Percentiles rank a stretch among this genome's conserved stretches.
Conservation (phyloP, 2,888 invertebrate species). For the Alitta virens region DNA sequence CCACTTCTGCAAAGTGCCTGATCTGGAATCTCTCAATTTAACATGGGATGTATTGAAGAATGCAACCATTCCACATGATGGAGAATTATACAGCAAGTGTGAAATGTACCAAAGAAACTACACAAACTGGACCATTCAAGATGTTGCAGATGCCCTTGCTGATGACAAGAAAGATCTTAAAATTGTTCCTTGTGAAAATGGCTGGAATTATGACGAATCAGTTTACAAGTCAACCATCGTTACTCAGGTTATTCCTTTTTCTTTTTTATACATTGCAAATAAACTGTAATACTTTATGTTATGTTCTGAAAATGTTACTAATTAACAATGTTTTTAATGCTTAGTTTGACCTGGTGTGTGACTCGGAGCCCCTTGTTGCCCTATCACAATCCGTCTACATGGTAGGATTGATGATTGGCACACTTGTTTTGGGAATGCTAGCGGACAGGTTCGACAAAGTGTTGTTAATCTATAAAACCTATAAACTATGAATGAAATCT, state of each 20-base stretch:
- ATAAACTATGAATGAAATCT: too few relatives aligned
- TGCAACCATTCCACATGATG: background rate
- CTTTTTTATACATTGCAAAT: too few relatives aligned
- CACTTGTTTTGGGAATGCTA: conserved; percentile 16
- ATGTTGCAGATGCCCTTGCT: background rate
- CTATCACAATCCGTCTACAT: conserved; percentile 21
- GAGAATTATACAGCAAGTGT: background rate
- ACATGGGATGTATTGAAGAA: background rate
- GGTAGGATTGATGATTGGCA: conserved; percentile 23
- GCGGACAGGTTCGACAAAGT: conserved; percentile 15
- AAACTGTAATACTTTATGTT: too few relatives aligned
- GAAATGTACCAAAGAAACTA: background rate
- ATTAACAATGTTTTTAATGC: too few relatives aligned
- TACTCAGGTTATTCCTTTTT: conserved; percentile 1
- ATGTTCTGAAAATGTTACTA: too few relatives aligned
- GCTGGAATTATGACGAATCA: conserved; percentile 8
- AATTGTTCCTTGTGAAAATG: background rate
- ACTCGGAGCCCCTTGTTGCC: conserved; percentile 9
- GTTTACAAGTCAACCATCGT: conserved; percentile 9
- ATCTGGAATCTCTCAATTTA: background rate
- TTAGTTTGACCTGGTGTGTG: conserved; percentile 25
- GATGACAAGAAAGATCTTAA: background rate
- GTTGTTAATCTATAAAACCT: too few relatives aligned
- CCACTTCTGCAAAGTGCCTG: conserved; percentile 10
- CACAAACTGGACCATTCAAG: background rate